Percentiles rank a stretch among this genome's conserved stretches.
These are phyloP conservation scores for Micoletzkya japonica DNA, from an alignment of 2,888 invertebrate genomes.

Conservation along the genomic window DNA sequence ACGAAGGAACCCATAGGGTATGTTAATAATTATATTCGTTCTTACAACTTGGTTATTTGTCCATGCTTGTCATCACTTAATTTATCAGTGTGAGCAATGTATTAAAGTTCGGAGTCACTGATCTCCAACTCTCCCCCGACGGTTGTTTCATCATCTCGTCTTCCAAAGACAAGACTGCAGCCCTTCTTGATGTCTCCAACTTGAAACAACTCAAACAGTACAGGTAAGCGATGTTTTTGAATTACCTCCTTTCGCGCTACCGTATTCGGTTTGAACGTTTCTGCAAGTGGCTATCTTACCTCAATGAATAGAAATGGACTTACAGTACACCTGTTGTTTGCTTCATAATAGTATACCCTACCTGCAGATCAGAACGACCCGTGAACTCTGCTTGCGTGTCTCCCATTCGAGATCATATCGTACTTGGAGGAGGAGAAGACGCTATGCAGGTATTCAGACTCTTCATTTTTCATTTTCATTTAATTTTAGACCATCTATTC, in stretches of 20 bases:
- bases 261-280: too few relatives aligned
- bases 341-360: neutral
- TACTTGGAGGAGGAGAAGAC: slow-evolving; percentile 97
- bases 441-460: slow-evolving; percentile 83
- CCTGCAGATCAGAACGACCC: slow-evolving; percentile 78
- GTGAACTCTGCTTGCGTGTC: slow-evolving; percentile 97
- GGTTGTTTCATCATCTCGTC: slow-evolving; percentile 82
- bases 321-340: neutral
- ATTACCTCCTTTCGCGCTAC: neutral
- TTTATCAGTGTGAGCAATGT: neutral
- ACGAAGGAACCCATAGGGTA: slow-evolving; percentile 44
- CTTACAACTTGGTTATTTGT: neutral
- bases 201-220: slow-evolving; percentile 88
- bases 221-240: slow-evolving; percentile 70
- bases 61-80: neutral
- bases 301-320: slow-evolving; percentile 4
- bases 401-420: slow-evolving; percentile 88
- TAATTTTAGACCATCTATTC: neutral
- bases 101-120: slow-evolving; percentile 80
- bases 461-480: neutral
- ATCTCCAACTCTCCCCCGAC: slow-evolving; percentile 84
- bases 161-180: slow-evolving; percentile 92
- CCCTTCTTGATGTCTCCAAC: slow-evolving; percentile 79
- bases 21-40: neutral
- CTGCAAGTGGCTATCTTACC: neutral